Percentiles rank a stretch among this genome's conserved stretches.
These are phyloP conservation scores for Microplitis mediator DNA, from an alignment of 1,140 invertebrate genomes.

Conservation along the genomic window DNA sequence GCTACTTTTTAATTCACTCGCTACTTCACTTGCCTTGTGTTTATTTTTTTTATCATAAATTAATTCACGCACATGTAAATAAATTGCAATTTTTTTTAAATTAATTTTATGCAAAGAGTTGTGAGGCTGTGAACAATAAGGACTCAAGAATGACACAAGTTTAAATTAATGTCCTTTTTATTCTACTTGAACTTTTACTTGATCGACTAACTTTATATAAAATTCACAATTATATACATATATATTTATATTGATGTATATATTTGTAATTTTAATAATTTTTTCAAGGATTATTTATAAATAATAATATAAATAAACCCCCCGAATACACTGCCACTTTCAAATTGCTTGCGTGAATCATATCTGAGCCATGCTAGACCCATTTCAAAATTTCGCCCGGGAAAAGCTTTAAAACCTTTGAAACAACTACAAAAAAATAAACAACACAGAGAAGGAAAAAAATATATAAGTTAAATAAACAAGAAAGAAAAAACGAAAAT, in stretches of 20 bases:
- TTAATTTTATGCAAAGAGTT: too few species aligned
- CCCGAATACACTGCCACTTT: conserved; percentile 68
- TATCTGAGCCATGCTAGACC: conserved; percentile 70
- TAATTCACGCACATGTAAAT: not conserved
- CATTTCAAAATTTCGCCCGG: conserved; percentile 57
- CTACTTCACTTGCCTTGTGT: not conserved
- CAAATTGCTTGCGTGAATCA: conserved; percentile 67
- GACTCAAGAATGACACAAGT: too few species aligned
- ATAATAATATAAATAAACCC: conserved; percentile 37
- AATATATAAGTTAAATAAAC: not conserved
- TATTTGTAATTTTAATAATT: not conserved
- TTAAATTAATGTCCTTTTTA: too few species aligned
- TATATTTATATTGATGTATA: not conserved
- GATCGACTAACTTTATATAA: too few species aligned
- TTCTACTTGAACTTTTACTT: too few species aligned
- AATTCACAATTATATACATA: too few species aligned
- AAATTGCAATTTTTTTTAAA: not conserved
- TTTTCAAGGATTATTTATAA: not conserved
- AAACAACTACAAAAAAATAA: not conserved
- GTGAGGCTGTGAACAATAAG: too few species aligned
- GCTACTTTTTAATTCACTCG: not conserved
- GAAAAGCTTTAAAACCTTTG: conserved; percentile 47
- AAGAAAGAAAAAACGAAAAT: not conserved
- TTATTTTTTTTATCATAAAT: not conserved
- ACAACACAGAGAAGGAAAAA: not conserved